These are phyloP conservation scores for Cyphomyrus plagiostoma DNA, from an alignment of 2,113 vertebrate species.

Conservation along the genomic window DNA sequence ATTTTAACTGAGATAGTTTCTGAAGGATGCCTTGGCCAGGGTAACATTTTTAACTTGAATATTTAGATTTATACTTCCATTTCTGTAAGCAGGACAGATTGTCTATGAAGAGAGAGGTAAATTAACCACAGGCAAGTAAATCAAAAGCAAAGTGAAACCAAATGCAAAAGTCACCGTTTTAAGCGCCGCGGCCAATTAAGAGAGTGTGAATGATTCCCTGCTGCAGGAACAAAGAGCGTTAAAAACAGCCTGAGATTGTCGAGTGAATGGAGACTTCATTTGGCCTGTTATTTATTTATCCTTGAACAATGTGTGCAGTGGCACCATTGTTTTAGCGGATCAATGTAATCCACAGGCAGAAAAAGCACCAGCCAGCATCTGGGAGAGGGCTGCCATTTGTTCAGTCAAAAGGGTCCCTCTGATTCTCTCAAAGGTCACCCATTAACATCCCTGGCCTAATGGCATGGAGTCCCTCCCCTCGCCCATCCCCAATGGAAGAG, in stretches of 20 bases:
- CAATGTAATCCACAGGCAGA: conserved; percentile 51
- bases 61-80: conserved; percentile 6
- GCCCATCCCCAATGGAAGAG: background rate
- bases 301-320: conserved; percentile 26
- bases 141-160: background rate
- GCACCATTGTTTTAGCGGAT: conserved; percentile 52
- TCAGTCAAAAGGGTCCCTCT: conserved; percentile 30
- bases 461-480: conserved; percentile 13
- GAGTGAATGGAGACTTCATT: conserved; percentile 28
- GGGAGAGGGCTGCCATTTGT: conserved; percentile 31
- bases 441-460: conserved; percentile 27
- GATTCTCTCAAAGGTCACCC: conserved; percentile 55
- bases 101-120: background rate
- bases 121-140: conserved; percentile 14
- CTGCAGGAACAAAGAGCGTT: background rate
- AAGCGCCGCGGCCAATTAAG: background rate
- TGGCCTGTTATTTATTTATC: conserved; percentile 41
- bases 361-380: conserved; percentile 28
- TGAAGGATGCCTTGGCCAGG: background rate
- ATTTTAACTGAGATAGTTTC: background rate
- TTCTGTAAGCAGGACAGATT: background rate
- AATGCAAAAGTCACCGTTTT: background rate
- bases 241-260: background rate
- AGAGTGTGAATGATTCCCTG: background rate
- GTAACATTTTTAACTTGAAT: background rate